A percentile compares a stretch with the other conserved stretches of the same genome.
Evolutionary conservation across 2,113 vertebrate species (phyloP).

Genomic region (Nesogale talazaci): DNA sequence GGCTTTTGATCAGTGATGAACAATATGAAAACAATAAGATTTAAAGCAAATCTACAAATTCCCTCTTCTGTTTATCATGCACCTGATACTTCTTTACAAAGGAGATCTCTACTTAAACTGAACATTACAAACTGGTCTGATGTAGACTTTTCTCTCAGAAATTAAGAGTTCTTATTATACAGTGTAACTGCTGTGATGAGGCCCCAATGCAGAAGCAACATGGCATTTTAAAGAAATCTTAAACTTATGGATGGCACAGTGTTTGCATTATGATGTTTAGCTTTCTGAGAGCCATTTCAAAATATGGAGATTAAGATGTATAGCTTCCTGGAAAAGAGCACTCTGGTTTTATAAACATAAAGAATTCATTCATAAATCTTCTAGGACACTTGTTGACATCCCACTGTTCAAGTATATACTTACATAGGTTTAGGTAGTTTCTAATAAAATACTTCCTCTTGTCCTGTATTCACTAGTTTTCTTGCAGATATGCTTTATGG

Average conservation of each 20-base stretch:
- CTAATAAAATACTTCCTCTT: constrained; percentile 36
- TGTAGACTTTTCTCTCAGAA: background rate
- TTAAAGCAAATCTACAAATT: constrained; percentile 4
- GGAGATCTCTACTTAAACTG: constrained; percentile 10
- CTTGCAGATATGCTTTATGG: background rate
- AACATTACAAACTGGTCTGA: background rate
- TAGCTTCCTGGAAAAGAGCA: background rate
- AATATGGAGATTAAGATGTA: background rate
- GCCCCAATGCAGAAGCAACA: background rate
- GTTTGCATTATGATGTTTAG: background rate
- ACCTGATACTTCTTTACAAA: background rate
- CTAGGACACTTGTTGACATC: background rate
- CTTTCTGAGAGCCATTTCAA: background rate
- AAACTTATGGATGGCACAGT: background rate
- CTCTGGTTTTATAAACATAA: background rate
- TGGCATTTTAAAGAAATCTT: background rate
- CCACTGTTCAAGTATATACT: background rate
- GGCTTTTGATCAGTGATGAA: background rate
- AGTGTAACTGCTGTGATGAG: background rate
- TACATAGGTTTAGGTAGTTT: background rate
- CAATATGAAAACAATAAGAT: background rate
- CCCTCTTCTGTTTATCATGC: background rate
- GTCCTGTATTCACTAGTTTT: background rate
- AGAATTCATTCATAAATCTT: background rate
- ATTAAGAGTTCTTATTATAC: background rate